Evolutionary conservation across 2,888 invertebrate species (phyloP), one percentile per base, ranked within the genome.

Genomic region (Lycaena phlaeas): DNA sequence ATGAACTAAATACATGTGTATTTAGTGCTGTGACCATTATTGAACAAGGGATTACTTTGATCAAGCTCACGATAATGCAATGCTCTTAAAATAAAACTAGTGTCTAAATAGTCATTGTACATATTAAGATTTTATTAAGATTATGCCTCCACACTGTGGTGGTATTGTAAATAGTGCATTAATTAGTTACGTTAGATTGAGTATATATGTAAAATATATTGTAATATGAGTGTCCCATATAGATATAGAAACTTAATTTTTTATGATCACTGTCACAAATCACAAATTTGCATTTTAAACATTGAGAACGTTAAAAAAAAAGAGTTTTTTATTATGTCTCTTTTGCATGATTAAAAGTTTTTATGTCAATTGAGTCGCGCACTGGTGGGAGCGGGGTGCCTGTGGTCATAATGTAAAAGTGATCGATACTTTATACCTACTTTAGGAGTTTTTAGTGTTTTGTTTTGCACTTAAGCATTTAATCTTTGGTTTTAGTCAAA

Each of bases 141-240:
- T 5, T 63, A 65, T 63, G 61, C 64, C 63, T 60, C 71, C 70
- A 73, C 59, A 51, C 59, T 69, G 74, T 61, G 70, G 68, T 64
- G 75, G 71, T 68, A 71, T 63, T 85, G 84, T 85, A 85, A 76
- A 85, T 85, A 85, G 61, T 74, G 68, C 69, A 66, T 57, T 76
- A 77, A 75, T 72, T 61, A 65, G 53, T 64, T 72, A 72, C 68
- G 29, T 45, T 73, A 76, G 60, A 68, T 73, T 74, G 70, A 71
- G 61, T 78, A 73, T 79, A 77, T 76, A 76, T 78, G 73, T 78
- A 69, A 56, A 69, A 56, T 64, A 74, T 74, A 71, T 77, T 76
- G 69, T 64, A 68, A 72, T 69, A 71, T 62, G 77, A 68, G 75
- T 78, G 77, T 71, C 75, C 77, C 76, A 64, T 70, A 70, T 68